phyloP scores from a whole-genome alignment of 2,888 invertebrate genomes.

The Thymelicus acteon region DNA sequence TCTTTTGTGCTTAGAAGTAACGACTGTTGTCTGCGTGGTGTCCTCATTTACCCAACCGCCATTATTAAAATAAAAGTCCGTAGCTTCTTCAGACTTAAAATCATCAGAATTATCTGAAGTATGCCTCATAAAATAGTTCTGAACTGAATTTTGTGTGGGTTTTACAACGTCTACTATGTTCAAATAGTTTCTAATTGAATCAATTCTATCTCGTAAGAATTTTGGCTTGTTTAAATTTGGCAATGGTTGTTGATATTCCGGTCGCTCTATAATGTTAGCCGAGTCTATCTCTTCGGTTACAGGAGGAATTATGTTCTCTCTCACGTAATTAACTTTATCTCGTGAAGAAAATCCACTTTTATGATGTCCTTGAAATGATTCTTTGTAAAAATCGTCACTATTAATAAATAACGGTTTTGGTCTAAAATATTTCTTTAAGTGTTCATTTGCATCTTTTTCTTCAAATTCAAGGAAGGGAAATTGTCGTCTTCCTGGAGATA shows the following conservation, averaged over 20 bases:
- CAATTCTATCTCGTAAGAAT: slow-evolving; percentile 53
- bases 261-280: slow-evolving; percentile 46
- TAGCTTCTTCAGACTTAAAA: slow-evolving; percentile 3
- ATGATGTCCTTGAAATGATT: slow-evolving; percentile 45
- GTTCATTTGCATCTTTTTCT: slow-evolving; percentile 41
- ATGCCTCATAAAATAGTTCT: slow-evolving; percentile 13
- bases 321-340: slow-evolving; percentile 50
- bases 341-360: slow-evolving; percentile 47
- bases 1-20: slow-evolving; percentile 42
- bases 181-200: slow-evolving; percentile 55
- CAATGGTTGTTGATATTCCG: slow-evolving; percentile 42
- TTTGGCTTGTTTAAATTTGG: slow-evolving; percentile 46
- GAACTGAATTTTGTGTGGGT: slow-evolving; percentile 38
- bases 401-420: slow-evolving; percentile 50
- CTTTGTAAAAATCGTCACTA: slow-evolving; percentile 49
- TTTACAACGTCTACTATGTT: slow-evolving; percentile 45
- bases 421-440: slow-evolving; percentile 39
- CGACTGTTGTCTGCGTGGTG: slow-evolving; percentile 38
- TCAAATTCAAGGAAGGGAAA: slow-evolving; percentile 54
- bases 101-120: slow-evolving; percentile 4
- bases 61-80: slow-evolving; percentile 41
- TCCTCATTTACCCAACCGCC: slow-evolving; percentile 42
- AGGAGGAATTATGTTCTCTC: slow-evolving; percentile 36
- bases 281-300: slow-evolving; percentile 21
- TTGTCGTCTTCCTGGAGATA: slow-evolving; percentile 43